A percentile compares a stretch with the other conserved stretches of the same genome.
Evolutionary conservation across 2,797 vertebrate genomes (phyloP).

Genomic region (Geotrypetes seraphini): DNA sequence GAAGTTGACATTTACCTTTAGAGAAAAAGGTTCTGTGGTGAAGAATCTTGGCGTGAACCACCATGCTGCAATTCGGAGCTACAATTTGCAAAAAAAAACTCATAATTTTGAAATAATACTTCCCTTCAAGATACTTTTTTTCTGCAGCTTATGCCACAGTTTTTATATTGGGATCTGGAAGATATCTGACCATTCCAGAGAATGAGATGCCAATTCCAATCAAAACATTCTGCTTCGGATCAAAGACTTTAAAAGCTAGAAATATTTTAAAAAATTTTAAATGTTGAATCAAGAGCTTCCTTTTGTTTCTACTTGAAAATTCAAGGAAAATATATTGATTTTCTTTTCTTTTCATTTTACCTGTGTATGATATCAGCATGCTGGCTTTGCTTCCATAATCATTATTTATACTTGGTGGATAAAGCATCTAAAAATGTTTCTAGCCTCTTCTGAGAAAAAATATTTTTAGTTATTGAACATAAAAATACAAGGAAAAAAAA

Average conservation of each 20-base stretch:
- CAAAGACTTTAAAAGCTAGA: slow-evolving; percentile 31
- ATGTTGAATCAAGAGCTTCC: slow-evolving; percentile 37
- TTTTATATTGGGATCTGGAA: slow-evolving; percentile 38
- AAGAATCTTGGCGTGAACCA: slow-evolving; percentile 26
- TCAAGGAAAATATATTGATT: slow-evolving; percentile 35
- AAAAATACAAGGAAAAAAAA: slow-evolving; percentile 21
- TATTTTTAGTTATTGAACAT: slow-evolving; percentile 49
- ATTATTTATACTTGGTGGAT: slow-evolving; percentile 53
- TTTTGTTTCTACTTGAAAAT: slow-evolving; percentile 27
- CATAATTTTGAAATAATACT: slow-evolving; percentile 49
- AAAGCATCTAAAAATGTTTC: slow-evolving; percentile 40
- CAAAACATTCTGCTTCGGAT: slow-evolving; percentile 30
- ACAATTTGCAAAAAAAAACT: slow-evolving; percentile 48
- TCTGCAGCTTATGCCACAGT: slow-evolving; percentile 5
- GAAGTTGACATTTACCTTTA: too few relatives aligned
- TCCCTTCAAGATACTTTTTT: slow-evolving; percentile 16
- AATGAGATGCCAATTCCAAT: slow-evolving; percentile 17
- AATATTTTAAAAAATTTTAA: background rate
- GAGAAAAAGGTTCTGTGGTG: too few relatives aligned
- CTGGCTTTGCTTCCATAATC: slow-evolving; percentile 60
- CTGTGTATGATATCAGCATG: slow-evolving; percentile 56
- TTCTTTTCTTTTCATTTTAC: slow-evolving; percentile 50
- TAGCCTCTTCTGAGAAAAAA: slow-evolving; percentile 54
- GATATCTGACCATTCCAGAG: slow-evolving; percentile 26
- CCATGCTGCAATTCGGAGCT: slow-evolving; percentile 46